These are phyloP conservation scores for Rhopalosiphum nymphaeae DNA, from an alignment of 2,888 invertebrate species.

Conservation along the genomic window DNA sequence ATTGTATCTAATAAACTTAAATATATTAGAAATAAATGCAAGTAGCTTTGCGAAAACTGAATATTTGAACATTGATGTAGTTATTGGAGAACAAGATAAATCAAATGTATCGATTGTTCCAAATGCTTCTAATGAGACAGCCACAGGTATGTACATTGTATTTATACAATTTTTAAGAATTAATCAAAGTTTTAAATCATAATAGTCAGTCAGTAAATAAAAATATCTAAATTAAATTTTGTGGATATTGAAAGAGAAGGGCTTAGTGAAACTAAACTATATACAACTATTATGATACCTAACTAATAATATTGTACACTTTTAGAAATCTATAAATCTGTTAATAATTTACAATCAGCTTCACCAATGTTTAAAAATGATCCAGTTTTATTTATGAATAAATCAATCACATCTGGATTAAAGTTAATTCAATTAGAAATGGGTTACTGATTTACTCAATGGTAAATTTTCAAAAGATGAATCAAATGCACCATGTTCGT, in stretches of 20 bases:
- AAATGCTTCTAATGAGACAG: neutral
- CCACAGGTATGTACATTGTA: constrained; percentile 23
- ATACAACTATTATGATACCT: neutral
- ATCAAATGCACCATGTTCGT: neutral
- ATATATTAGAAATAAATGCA: constrained; percentile 4
- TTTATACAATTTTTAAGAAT: constrained; percentile 5
- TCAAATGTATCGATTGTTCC: neutral
- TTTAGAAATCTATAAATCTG: constrained; percentile 22
- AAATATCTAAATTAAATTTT: neutral
- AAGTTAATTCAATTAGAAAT: neutral
- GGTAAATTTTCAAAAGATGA: neutral
- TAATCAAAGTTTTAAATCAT: constrained; percentile 1
- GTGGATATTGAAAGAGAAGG: neutral
- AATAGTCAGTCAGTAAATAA: neutral
- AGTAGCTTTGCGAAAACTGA: constrained; percentile 34
- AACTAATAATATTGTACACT: neutral
- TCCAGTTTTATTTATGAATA: constrained; percentile 25
- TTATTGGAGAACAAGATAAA: constrained; percentile 30
- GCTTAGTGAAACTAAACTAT: neutral
- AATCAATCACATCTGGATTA: neutral
- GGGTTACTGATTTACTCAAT: constrained; percentile 9
- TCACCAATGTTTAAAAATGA: constrained; percentile 8
- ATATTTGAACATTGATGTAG: neutral
- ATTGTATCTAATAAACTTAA: constrained; percentile 20
- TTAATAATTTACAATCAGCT: constrained; percentile 6